These are phyloP conservation scores for Drosophila limbata DNA, from an alignment of 2,888 invertebrate species.

Conservation along the genomic window DNA sequence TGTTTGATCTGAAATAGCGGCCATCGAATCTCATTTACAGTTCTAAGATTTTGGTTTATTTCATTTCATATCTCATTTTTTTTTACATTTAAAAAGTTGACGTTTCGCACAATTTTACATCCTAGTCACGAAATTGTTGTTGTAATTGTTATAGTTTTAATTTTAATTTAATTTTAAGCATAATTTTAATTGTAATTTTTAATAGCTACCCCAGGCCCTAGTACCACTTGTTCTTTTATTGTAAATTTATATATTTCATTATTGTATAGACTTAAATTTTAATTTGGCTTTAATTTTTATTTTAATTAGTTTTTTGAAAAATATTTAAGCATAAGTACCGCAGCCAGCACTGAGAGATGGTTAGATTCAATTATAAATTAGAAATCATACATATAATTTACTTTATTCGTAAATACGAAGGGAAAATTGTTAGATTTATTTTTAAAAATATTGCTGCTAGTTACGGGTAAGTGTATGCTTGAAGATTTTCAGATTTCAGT, in stretches of 20 bases:
- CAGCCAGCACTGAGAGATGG: slow-evolving; percentile 53
- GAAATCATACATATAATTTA: slow-evolving; percentile 10
- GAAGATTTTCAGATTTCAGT: slow-evolving; percentile 34
- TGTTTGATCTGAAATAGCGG: slow-evolving; percentile 54
- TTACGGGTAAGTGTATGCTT: slow-evolving; percentile 30
- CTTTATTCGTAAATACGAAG: slow-evolving; percentile 7
- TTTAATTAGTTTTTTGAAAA: slow-evolving; percentile 37
- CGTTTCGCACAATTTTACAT: slow-evolving; percentile 57
- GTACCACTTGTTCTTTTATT: slow-evolving; percentile 59
- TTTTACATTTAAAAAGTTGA: slow-evolving; percentile 70
- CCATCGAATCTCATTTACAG: slow-evolving; percentile 54
- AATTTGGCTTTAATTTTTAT: slow-evolving; percentile 71
- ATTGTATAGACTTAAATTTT: slow-evolving; percentile 62
- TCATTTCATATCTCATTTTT: slow-evolving; percentile 21
- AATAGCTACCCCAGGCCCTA: slow-evolving; percentile 76
- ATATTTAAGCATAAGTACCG: slow-evolving; percentile 58
- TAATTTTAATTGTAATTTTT: slow-evolving; percentile 47
- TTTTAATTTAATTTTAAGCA: slow-evolving; percentile 24
- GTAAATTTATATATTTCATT: slow-evolving; percentile 33
- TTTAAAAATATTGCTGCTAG: slow-evolving; percentile 35
- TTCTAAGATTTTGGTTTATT: slow-evolving; percentile 32
- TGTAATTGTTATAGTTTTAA: slow-evolving; percentile 32
- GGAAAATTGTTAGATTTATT: slow-evolving; percentile 24
- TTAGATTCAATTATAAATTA: slow-evolving; percentile 23
- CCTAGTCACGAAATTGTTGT: slow-evolving; percentile 54